These are phyloP conservation scores for Phaedon cochleariae DNA, from an alignment of 2,888 invertebrate genomes.

Conservation along the genomic window DNA sequence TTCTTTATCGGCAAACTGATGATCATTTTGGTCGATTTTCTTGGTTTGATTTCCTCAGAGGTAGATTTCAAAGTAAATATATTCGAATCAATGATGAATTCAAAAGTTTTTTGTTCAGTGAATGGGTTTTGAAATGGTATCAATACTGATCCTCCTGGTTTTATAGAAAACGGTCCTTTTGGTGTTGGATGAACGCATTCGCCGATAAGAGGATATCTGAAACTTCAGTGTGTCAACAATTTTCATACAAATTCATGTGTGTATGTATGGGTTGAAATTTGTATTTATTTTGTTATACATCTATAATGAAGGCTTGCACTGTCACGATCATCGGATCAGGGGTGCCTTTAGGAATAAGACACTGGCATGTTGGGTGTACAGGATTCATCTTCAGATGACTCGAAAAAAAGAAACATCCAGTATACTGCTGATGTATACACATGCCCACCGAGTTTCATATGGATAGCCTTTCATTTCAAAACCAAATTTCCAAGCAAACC, in stretches of 20 bases:
- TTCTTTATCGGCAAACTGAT: slow-evolving; percentile 34
- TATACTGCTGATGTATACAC: no score
- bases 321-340: no score
- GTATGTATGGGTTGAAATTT: no score
- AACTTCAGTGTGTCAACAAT: slow-evolving; percentile 25
- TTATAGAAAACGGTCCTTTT: slow-evolving; percentile 63
- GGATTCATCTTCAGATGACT: no score
- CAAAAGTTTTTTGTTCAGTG: slow-evolving; percentile 56
- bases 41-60: slow-evolving; percentile 58
- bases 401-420: no score
- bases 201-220: slow-evolving; percentile 62
- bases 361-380: no score
- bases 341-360: no score
- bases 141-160: slow-evolving; percentile 53
- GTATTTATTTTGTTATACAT: slow-evolving; percentile 12
- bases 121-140: slow-evolving; percentile 65
- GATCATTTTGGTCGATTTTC: slow-evolving; percentile 50
- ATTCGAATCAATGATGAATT: slow-evolving; percentile 60
- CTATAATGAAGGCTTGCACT: no score
- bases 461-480: no score
- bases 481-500: no score
- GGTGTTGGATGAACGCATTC: slow-evolving; percentile 63
- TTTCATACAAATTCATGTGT: no score
- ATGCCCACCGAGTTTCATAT: no score
- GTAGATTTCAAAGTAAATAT: slow-evolving; percentile 59